Evolutionary conservation across 1,140 invertebrate species (phyloP).

Genomic region (Condylostylus longicornis): DNA sequence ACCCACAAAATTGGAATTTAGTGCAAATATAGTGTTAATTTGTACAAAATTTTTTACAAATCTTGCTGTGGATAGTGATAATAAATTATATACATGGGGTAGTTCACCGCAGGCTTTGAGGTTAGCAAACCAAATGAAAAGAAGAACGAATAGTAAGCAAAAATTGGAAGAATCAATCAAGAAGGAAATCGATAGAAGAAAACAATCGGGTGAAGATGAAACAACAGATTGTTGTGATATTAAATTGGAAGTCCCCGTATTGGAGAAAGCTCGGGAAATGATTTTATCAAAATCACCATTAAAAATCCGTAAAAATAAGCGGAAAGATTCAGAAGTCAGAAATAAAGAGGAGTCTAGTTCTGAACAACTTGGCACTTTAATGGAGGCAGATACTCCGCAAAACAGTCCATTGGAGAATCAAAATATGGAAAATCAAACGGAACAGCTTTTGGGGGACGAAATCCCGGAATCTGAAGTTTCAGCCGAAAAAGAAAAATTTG

Average conservation of each 20-base stretch:
- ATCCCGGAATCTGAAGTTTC: not conserved
- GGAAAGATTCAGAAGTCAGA: too few relatives aligned
- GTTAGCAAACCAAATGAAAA: slow-evolving; percentile 48
- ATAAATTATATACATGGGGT: slow-evolving; percentile 62
- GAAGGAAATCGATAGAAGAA: slow-evolving; percentile 21
- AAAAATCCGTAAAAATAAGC: too few relatives aligned
- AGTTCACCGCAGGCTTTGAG: slow-evolving; percentile 59
- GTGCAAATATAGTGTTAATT: slow-evolving; percentile 43
- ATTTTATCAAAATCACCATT: too few relatives aligned
- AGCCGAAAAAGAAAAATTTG: slow-evolving; percentile 8
- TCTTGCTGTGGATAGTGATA: slow-evolving; percentile 49
- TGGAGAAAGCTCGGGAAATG: too few relatives aligned
- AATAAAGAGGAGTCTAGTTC: too few relatives aligned
- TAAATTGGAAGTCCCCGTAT: too few relatives aligned
- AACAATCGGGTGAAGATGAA: slow-evolving; percentile 10
- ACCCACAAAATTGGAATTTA: slow-evolving; percentile 37
- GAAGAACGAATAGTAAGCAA: slow-evolving; percentile 38
- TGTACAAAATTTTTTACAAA: slow-evolving; percentile 68
- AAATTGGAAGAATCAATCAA: slow-evolving; percentile 30
- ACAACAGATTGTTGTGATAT: too few relatives aligned
- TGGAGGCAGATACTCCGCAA: too few relatives aligned
- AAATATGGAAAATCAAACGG: too few relatives aligned
- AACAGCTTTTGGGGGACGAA: too few relatives aligned
- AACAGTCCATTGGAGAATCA: too few relatives aligned
- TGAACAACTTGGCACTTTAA: too few relatives aligned